phyloP scores from a whole-genome alignment of 1,140 invertebrate genomes.

The Nomia melanderi region DNA sequence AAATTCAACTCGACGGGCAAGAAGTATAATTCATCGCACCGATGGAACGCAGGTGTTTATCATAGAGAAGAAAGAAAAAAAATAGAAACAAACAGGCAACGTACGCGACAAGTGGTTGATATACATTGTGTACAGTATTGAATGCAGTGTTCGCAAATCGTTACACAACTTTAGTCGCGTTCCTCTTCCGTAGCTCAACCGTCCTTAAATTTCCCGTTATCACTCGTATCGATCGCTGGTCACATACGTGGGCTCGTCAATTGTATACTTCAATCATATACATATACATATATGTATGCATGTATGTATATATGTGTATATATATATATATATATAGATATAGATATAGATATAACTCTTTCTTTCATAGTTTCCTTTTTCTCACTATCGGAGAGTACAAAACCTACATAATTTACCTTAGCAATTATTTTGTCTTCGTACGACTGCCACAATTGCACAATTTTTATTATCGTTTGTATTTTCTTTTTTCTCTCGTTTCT shows the following conservation, averaged over 20 bases:
- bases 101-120: constrained; percentile 56
- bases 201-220: constrained; percentile 25
- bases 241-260: constrained; percentile 33
- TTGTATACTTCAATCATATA: neutral
- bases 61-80: neutral
- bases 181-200: constrained; percentile 21
- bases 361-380: constrained; percentile 21
- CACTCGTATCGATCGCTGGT: constrained; percentile 44
- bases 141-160: constrained; percentile 55
- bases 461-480: neutral
- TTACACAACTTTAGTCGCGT: constrained; percentile 31
- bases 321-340: neutral
- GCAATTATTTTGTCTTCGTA: constrained; percentile 74
- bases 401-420: constrained; percentile 69
- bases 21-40: too few species aligned
- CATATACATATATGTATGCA: constrained; percentile 7
- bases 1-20: too few species aligned
- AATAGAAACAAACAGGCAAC: constrained; percentile 51
- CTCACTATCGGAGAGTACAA: constrained; percentile 55
- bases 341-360: constrained; percentile 21
- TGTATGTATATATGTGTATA: constrained; percentile 24
- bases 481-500: neutral
- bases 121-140: constrained; percentile 66
- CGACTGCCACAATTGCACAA: constrained; percentile 49
- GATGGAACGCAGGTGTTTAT: constrained; percentile 6